Evolutionary conservation across 2,888 invertebrate genomes (phyloP), one percentile per base, ranked within the genome.

Genomic region (Cyaniris semiargus): DNA sequence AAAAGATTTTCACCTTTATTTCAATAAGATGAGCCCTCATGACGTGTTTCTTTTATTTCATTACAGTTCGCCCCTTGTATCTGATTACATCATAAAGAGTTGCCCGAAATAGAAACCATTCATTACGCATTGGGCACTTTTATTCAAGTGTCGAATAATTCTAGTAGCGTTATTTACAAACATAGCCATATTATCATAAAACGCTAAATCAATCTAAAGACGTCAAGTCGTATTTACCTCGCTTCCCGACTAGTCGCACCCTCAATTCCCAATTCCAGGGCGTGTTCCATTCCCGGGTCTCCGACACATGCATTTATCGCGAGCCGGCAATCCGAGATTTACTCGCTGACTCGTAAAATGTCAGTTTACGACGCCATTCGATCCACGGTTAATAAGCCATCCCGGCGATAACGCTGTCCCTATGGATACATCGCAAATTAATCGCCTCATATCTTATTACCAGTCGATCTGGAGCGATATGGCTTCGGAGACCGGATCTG

Each of bases 331-430:
- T 71, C 23, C 71, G 71, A 71, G 71, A 38, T 71, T n/a, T 71
- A 38, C n/a, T 23, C 38, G 71, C 71, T 66, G 66, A 15, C 66
- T 71, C 71, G 71, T 71, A 71, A 71, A 71, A 38, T 38, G 71
- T 23, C 21, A 71, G 15, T 71, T 71, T 71, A 71, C 38, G 71
- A 38, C 34, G 34, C 21, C 21, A 71, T 71, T 38, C 38, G 71
- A 71, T 71, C 71, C 38, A 71, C 71, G 38, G n/a, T 71, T 71
- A 71, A 71, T 71, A 71, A 71, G 21, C 34, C 38, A 71, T 38
- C 34, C 8, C 71, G 21, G 38, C 13, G 70, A 70, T 70, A 70
- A 21, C 13, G 8, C 71, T 10, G 34, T 38, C 71, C 71, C 71
- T 38, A 71, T 21, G 71, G 71, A 38, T 38, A 66, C 60, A 66